These are phyloP conservation scores for Chrysolophus pictus DNA, from an alignment of 2,797 vertebrate species.

Conservation along the genomic window DNA sequence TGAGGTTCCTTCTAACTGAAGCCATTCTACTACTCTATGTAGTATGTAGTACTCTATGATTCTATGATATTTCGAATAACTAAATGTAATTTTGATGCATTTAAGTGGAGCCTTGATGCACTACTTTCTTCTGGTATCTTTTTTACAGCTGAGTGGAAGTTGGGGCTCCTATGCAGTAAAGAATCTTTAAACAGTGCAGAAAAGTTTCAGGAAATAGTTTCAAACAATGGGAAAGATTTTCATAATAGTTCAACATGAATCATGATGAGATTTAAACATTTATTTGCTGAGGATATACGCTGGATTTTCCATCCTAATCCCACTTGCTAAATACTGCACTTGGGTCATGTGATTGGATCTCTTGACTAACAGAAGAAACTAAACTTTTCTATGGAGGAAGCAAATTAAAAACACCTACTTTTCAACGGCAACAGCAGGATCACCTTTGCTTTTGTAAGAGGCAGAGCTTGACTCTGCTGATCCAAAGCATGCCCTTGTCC, in stretches of 20 bases:
- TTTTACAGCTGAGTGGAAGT: neutral
- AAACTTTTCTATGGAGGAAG: neutral
- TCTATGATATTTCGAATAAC: neutral
- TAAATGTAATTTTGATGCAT: neutral
- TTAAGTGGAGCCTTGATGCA: accelerated
- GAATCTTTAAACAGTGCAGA: neutral
- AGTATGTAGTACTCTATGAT: neutral
- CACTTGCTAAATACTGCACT: neutral
- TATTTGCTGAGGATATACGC: neutral
- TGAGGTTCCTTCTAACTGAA: neutral
- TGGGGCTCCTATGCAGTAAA: accelerated
- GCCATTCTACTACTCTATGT: neutral
- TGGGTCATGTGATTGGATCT: neutral
- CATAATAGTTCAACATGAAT: neutral
- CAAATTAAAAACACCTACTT: neutral
- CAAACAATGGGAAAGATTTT: neutral
- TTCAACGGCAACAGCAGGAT: neutral
- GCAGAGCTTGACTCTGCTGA: neutral
- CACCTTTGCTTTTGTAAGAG: neutral
- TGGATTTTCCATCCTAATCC: neutral
- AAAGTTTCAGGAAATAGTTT: neutral
- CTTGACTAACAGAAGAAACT: neutral
- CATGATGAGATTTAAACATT: neutral
- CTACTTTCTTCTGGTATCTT: neutral
- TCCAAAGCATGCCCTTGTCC: neutral